These are phyloP conservation scores for Megaceryle alcyon DNA, from an alignment of 2,797 vertebrate genomes.

Conservation along the genomic window DNA sequence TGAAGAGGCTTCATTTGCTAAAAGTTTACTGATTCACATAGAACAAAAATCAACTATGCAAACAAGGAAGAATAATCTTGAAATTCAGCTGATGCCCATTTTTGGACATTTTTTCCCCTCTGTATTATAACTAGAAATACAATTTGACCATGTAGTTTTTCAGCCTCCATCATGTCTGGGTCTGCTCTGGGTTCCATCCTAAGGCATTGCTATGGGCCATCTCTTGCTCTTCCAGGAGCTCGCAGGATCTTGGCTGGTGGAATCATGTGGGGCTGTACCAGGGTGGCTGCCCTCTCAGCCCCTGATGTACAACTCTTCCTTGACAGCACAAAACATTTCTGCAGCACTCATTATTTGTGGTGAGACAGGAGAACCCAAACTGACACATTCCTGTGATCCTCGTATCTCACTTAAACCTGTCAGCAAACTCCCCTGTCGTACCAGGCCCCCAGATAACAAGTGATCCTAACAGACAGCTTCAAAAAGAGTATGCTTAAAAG, in stretches of 20 bases:
- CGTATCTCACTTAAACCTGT: neutral
- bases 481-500: neutral
- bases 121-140: neutral
- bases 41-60: neutral
- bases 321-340: neutral
- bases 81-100: neutral
- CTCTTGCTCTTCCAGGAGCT: neutral
- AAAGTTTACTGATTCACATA: neutral
- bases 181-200: neutral
- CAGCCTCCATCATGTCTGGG: neutral
- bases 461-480: neutral
- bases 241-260: accelerated
- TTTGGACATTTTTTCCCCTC: neutral
- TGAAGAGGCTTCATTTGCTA: neutral
- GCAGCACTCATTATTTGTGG: neutral
- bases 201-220: accelerated
- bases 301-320: neutral
- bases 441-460: neutral
- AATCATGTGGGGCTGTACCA: neutral
- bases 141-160: neutral
- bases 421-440: neutral
- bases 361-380: neutral
- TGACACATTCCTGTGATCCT: neutral
- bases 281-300: neutral
- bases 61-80: neutral